Conservation (phyloP, 2,888 invertebrate genomes). For the Yponomeuta plumbellus region DNA sequence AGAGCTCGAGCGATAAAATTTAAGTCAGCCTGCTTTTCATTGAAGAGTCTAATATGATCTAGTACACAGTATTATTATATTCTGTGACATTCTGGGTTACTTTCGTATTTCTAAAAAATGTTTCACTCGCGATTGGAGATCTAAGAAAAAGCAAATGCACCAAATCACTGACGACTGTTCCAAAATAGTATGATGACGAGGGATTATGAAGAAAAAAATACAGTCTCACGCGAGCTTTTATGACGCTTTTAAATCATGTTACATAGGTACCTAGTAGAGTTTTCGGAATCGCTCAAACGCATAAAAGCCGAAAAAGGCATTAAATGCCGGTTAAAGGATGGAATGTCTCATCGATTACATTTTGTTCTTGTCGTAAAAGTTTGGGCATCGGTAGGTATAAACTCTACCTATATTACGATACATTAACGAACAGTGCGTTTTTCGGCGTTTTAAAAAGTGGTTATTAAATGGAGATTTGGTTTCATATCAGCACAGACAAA, state of each 20-base stretch:
- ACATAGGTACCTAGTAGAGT: conserved; percentile 38
- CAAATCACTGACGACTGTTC: too few species aligned
- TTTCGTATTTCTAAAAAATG: too few species aligned
- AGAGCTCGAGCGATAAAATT: background rate
- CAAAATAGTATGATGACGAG: too few species aligned
- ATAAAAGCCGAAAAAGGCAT: conserved; percentile 40
- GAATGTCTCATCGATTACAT: conserved; percentile 41
- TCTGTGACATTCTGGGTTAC: too few species aligned
- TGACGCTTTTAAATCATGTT: conserved; percentile 40
- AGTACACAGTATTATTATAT: too few species aligned
- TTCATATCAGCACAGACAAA: background rate
- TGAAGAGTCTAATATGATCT: background rate
- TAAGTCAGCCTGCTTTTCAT: background rate
- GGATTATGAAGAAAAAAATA: background rate
- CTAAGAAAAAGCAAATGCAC: too few species aligned
- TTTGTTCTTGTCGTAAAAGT: conserved; percentile 33
- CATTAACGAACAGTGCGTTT: too few species aligned
- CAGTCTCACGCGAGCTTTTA: conserved; percentile 19
- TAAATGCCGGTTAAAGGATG: conserved; percentile 44
- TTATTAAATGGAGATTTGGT: background rate
- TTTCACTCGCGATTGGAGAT: too few species aligned
- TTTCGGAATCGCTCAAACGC: conserved; percentile 29
- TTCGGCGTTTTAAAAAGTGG: too few species aligned
- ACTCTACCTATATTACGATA: too few species aligned
- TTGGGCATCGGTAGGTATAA: too few species aligned